phyloP scores from a whole-genome alignment of 2,797 vertebrate species.

The Poecilia gillii region DNA sequence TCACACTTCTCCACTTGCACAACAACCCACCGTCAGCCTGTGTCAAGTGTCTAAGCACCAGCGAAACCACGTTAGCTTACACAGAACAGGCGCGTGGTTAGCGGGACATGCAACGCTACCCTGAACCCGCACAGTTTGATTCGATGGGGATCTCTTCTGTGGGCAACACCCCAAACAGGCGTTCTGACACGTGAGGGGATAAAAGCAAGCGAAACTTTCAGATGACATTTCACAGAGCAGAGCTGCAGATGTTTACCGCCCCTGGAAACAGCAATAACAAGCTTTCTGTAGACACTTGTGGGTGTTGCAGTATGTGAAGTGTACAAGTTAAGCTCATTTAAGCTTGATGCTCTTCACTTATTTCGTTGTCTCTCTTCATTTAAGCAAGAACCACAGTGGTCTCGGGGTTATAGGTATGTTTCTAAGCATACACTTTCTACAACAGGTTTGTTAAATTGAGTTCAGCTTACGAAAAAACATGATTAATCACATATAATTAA shows the following conservation, averaged over 20 bases:
- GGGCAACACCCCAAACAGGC: neutral
- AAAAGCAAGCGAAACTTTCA: neutral
- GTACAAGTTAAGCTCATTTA: neutral
- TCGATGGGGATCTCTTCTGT: neutral
- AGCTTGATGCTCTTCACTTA: neutral
- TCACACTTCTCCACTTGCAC: constrained; percentile 9
- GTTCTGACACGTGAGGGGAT: neutral
- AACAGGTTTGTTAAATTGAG: neutral
- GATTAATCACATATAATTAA: neutral
- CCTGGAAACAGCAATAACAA: neutral
- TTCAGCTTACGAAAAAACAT: neutral
- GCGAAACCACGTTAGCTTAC: constrained; percentile 21
- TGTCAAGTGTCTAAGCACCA: neutral
- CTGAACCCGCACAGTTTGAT: neutral
- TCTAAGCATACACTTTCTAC: neutral
- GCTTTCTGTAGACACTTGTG: neutral
- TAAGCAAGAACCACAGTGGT: neutral
- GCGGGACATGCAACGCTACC: neutral
- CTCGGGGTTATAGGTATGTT: neutral
- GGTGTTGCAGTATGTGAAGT: neutral
- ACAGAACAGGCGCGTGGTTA: neutral
- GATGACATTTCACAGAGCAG: neutral
- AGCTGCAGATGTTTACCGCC: neutral
- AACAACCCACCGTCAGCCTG: neutral
- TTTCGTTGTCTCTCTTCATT: neutral